Evolutionary conservation across 1,140 invertebrate genomes (phyloP).

Genomic region (Conus betulinus): DNA sequence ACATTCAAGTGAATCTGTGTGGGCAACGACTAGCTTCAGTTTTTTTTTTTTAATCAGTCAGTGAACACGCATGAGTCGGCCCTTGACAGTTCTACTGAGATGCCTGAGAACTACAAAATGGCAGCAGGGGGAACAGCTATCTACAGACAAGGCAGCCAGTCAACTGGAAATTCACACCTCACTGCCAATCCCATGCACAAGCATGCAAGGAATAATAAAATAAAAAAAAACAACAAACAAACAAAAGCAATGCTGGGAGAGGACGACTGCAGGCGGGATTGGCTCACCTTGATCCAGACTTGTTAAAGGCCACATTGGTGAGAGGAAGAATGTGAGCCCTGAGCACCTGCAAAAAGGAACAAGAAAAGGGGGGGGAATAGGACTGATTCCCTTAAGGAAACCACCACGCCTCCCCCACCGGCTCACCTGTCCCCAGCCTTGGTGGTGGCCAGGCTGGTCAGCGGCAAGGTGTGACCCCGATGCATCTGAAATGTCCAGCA

Average conservation of each 20-base stretch:
- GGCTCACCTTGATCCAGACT: constrained; percentile 80
- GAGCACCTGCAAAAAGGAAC: constrained; percentile 75
- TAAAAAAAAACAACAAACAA: background rate
- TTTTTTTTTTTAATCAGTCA: too few species aligned
- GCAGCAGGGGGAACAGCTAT: too few species aligned
- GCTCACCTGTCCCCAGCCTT: constrained; percentile 67
- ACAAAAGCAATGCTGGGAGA: background rate
- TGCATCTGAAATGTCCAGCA: constrained; percentile 75
- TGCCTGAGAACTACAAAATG: too few species aligned
- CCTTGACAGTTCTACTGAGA: too few species aligned
- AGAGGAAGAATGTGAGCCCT: constrained; percentile 86
- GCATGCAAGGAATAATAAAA: background rate
- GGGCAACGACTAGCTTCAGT: too few species aligned
- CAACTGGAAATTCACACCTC: too few species aligned
- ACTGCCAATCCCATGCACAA: too few species aligned
- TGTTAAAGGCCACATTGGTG: constrained; percentile 87
- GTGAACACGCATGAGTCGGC: too few species aligned
- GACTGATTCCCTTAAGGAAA: background rate
- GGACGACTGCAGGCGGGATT: background rate
- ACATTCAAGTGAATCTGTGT: too few species aligned
- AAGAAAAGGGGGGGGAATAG: background rate
- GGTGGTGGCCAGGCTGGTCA: constrained; percentile 87
- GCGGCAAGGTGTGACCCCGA: constrained; percentile 84
- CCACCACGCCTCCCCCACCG: background rate
- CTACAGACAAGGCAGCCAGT: too few species aligned